A percentile compares a stretch with the other conserved stretches of the same genome.
phyloP scores from a whole-genome alignment of 1,140 invertebrate species.

The Orussus abietinus region DNA sequence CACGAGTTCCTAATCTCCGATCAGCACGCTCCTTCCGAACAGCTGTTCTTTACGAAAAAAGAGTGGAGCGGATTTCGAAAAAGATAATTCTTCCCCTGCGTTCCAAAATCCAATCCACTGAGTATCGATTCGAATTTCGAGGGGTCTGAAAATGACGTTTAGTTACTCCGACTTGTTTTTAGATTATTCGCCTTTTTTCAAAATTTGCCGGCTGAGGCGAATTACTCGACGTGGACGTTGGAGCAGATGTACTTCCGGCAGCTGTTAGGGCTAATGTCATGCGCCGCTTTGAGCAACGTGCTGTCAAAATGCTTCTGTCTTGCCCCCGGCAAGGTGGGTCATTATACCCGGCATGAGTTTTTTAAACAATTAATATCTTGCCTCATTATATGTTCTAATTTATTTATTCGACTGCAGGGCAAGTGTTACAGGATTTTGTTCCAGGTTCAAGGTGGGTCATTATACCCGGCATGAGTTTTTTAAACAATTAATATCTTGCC shows the following conservation, averaged over 20 bases:
- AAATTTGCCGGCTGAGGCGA: background rate
- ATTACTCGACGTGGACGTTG: slow-evolving; percentile 7
- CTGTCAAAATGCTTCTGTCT: slow-evolving; percentile 2
- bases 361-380: too few relatives aligned
- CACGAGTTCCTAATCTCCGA: slow-evolving; percentile 18
- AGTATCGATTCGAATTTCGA: too few relatives aligned
- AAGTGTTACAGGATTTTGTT: slow-evolving; percentile 6
- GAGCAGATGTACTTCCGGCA: slow-evolving; percentile 24
- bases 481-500: too few relatives aligned
- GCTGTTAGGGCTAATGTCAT: slow-evolving; percentile 22
- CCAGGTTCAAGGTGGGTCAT: slow-evolving; percentile 8
- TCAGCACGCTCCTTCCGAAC: slow-evolving; percentile 24
- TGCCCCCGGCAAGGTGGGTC: slow-evolving; percentile 2
- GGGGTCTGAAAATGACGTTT: slow-evolving; percentile 10
- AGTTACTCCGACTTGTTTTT: background rate
- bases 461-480: too few relatives aligned
- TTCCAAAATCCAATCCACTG: too few relatives aligned
- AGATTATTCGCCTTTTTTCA: background rate
- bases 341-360: too few relatives aligned
- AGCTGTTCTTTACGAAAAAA: slow-evolving; percentile 27
- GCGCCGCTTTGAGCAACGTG: slow-evolving; percentile 15
- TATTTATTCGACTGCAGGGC: slow-evolving; percentile 5
- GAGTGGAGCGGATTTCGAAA: slow-evolving; percentile 18
- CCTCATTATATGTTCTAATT: too few relatives aligned
- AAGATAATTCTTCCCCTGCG: slow-evolving; percentile 21